phyloP scores from a whole-genome alignment of 2,888 invertebrate genomes.

The Hyles lineata region DNA sequence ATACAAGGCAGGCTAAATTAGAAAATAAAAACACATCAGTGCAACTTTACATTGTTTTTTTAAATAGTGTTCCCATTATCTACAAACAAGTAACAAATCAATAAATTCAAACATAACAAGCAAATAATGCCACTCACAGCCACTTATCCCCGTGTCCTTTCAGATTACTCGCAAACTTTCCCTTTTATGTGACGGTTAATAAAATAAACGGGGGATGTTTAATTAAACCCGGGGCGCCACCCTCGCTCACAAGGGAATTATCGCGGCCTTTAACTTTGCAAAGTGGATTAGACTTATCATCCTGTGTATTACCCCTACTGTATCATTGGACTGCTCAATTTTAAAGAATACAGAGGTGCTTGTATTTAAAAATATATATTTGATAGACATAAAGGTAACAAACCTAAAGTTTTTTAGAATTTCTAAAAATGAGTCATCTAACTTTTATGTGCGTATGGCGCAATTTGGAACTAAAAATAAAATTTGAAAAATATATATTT shows the following conservation, averaged over 20 bases:
- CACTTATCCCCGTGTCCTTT: constrained; percentile 14
- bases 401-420: no score
- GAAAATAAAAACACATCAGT: no score
- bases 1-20: no score
- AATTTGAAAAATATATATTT: no score
- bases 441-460: no score
- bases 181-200: constrained; percentile 25
- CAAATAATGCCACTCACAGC: constrained; percentile 19
- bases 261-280: constrained; percentile 12
- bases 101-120: not conserved
- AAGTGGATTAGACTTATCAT: constrained; percentile 20
- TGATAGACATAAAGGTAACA: no score
- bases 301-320: constrained; percentile 6
- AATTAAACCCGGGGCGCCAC: constrained; percentile 27
- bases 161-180: constrained; percentile 19
- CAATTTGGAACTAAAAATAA: no score
- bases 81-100: no score
- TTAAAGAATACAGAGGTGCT: not conserved
- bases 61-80: no score
- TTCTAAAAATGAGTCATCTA: no score
- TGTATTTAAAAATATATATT: no score
- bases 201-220: constrained; percentile 29
- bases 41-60: no score
- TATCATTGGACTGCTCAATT: not conserved
- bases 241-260: constrained; percentile 26